A percentile compares a stretch with the other conserved stretches of the same genome.
Evolutionary conservation across 2,888 invertebrate genomes (phyloP).

Genomic region (Pheosia gnoma): DNA sequence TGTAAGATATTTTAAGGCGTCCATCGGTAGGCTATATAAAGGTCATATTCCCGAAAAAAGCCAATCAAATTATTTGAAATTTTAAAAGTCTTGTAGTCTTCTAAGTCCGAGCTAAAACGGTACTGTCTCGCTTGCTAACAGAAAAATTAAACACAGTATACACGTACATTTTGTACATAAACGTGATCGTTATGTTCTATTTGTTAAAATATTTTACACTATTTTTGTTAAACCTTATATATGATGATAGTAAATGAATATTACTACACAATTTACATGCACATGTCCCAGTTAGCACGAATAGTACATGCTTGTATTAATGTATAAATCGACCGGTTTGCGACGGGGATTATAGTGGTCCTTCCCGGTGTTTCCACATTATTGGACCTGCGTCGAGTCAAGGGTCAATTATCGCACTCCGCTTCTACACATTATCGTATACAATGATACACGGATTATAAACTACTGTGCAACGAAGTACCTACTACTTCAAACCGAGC

Average conservation of each 20-base stretch:
- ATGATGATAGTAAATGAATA: constrained; percentile 6
- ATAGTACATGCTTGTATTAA: constrained; percentile 30
- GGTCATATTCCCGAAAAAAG: no score
- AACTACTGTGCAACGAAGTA: constrained; percentile 8
- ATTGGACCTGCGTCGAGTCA: constrained; percentile 38
- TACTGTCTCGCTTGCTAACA: no score
- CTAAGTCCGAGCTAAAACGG: no score
- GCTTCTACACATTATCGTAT: constrained; percentile 41
- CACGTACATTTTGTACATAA: no score
- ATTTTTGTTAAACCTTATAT: no score
- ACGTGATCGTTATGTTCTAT: no score
- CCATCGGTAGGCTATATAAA: no score
- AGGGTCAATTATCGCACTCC: constrained; percentile 55
- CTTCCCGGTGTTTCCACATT: constrained; percentile 60
- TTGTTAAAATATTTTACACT: no score
- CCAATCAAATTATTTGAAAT: no score
- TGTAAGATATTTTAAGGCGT: no score
- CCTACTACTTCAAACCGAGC: constrained; percentile 24
- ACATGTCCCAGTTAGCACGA: constrained; percentile 29
- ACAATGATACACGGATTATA: constrained; percentile 33
- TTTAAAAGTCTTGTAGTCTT: no score
- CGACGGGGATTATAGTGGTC: constrained; percentile 35
- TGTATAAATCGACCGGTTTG: constrained; percentile 50
- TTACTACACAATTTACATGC: constrained; percentile 5
- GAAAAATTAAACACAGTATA: no score